Evolutionary conservation across 2,888 invertebrate species (phyloP), one percentile per base, ranked within the genome.

Genomic region (Saturnia japonica): DNA sequence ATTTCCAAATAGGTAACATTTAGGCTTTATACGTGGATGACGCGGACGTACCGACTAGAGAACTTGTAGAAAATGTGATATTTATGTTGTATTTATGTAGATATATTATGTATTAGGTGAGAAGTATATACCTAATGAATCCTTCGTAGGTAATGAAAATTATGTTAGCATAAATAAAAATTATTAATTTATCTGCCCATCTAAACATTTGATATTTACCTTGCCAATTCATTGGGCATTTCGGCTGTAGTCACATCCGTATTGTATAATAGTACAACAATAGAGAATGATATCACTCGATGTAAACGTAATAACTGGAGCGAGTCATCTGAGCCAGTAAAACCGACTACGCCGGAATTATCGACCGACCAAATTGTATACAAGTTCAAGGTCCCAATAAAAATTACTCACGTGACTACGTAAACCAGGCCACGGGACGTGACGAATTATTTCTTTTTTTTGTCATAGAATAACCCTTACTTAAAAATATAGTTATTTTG

Each of bases 351-450:
- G 81, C 82, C 82, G 83, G 85, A 87, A 90, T 88, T 91, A 93
- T 93, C 92, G 93, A 93, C 91, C 92, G 88, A 82, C 89, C 84
- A 88, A 92, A 91, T 88, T 87, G 88, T 87, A 81, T 84, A 80
- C 89, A 93, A 91, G 93, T 94, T 93, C 93, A 93, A 93, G 93
- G 93, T 83, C 89, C 87, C 87, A 86, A 91, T 91, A 91, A 92
- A 92, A 91, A 87, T 84, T 86, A 86, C 85, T 88, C 87, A 81
- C 88, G 87, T 88, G 85, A 84, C 80, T 79, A 76, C 78, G 74
- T 74, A 69, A 76, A 72, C 76, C 77, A 80, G 80, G 80, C 83
- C 80, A 84, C 83, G 82, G 82, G 85, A 85, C 86, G 83, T 87
- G 82, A 85, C 83, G 84, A 82, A 83, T 72, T 71, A 71, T 71